A percentile compares a stretch with the other conserved stretches of the same genome.
These are phyloP conservation scores for Cyphomyrus discorhynchus DNA, from an alignment of 2,113 vertebrate species.

Conservation along the genomic window DNA sequence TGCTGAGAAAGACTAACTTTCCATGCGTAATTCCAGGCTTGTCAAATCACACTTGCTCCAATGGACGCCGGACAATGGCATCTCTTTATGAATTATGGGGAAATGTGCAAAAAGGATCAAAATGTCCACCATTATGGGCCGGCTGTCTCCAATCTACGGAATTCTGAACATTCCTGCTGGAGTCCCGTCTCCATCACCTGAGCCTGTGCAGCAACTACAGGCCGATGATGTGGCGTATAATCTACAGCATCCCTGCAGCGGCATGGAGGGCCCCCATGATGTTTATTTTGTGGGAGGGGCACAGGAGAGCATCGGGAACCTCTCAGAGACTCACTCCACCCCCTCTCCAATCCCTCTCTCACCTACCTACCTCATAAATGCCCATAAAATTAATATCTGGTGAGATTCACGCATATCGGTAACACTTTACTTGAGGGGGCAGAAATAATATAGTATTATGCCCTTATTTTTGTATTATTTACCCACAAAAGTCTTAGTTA, in stretches of 20 bases:
- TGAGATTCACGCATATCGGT: neutral
- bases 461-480: too few relatives aligned
- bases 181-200: neutral
- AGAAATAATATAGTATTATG: too few relatives aligned
- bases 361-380: neutral
- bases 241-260: neutral
- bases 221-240: neutral
- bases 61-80: neutral
- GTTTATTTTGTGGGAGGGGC: neutral
- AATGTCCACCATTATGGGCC: neutral
- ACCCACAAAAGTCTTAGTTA: too few relatives aligned
- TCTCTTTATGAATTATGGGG: neutral
- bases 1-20: constrained; percentile 1
- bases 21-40: neutral
- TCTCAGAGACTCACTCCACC: neutral
- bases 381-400: neutral
- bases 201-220: neutral
- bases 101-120: neutral
- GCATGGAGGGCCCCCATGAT: neutral
- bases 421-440: too few relatives aligned
- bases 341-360: neutral
- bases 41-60: neutral
- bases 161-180: neutral
- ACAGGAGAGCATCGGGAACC: neutral
- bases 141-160: neutral